A percentile compares a stretch with the other conserved stretches of the same genome.
Evolutionary conservation across 2,888 invertebrate species (phyloP).

Genomic region (Pristionchus mayeri): DNA sequence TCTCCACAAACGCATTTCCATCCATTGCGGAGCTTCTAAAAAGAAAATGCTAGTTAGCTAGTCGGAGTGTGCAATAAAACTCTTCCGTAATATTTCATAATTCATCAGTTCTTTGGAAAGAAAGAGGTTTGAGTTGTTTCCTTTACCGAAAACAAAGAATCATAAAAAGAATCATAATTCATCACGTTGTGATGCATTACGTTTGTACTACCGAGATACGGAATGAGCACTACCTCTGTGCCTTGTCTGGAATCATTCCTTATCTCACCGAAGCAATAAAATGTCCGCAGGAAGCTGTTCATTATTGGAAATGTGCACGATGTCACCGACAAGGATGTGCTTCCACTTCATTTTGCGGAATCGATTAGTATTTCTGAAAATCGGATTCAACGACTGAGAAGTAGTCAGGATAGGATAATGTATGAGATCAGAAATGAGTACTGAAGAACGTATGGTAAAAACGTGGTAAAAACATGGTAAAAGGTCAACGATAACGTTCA

Average conservation of each 20-base stretch:
- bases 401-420: background rate
- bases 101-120: no score
- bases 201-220: no score
- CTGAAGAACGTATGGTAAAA: background rate
- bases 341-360: constrained; percentile 88
- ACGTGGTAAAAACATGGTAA: constrained; percentile 85
- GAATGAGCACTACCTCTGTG: no score
- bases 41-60: no score
- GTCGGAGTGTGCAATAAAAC: no score
- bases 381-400: no score
- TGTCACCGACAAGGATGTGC: constrained; percentile 91
- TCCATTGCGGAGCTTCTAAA: constrained; percentile 84
- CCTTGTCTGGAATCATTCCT: no score
- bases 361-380: background rate
- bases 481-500: constrained; percentile 78
- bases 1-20: constrained; percentile 93
- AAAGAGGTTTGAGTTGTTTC: no score
- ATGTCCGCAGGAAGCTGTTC: constrained; percentile 96
- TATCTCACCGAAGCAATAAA: constrained; percentile 82
- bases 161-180: no score
- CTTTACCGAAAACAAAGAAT: no score
- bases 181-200: no score
- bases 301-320: constrained; percentile 95
- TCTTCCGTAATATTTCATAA: no score
- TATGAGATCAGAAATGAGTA: background rate